These are phyloP conservation scores for Erinaceus europaeus DNA, from an alignment of 2,113 vertebrate genomes.

Conservation along the genomic window DNA sequence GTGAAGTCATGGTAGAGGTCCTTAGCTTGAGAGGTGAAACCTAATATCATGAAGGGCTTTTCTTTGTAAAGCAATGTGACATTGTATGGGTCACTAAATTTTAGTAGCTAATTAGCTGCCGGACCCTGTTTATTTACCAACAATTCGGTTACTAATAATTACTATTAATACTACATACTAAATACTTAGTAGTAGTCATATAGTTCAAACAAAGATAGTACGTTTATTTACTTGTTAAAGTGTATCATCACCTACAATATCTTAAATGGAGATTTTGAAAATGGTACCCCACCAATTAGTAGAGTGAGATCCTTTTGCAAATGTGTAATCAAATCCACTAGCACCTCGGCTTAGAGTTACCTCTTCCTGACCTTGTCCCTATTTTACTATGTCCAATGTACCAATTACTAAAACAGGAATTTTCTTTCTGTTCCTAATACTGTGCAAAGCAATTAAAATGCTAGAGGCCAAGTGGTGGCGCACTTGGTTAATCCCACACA, in stretches of 20 bases:
- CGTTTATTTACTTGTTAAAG: not conserved
- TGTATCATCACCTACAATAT: not conserved
- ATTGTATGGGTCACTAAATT: not conserved
- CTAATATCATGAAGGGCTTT: not conserved
- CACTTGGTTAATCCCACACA: too few relatives aligned
- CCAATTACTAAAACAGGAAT: not conserved
- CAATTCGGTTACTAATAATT: not conserved
- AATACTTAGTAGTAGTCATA: not conserved
- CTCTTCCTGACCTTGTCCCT: not conserved
- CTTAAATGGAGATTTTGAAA: constrained; percentile 5
- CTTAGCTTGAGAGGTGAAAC: not conserved
- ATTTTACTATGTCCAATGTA: not conserved
- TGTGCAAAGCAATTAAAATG: not conserved
- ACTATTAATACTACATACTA: not conserved
- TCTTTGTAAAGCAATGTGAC: not conserved
- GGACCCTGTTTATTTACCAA: not conserved
- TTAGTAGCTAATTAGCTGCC: not conserved
- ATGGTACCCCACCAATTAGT: not conserved
- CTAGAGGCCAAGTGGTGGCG: too few relatives aligned
- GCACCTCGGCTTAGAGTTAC: not conserved
- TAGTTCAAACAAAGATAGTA: not conserved
- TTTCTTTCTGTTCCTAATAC: not conserved
- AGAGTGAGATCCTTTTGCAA: not conserved
- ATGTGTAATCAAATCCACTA: not conserved
- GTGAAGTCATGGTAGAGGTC: not conserved